Conservation (phyloP, 2,797 vertebrate genomes). For the Crenuchus spilurus region DNA sequence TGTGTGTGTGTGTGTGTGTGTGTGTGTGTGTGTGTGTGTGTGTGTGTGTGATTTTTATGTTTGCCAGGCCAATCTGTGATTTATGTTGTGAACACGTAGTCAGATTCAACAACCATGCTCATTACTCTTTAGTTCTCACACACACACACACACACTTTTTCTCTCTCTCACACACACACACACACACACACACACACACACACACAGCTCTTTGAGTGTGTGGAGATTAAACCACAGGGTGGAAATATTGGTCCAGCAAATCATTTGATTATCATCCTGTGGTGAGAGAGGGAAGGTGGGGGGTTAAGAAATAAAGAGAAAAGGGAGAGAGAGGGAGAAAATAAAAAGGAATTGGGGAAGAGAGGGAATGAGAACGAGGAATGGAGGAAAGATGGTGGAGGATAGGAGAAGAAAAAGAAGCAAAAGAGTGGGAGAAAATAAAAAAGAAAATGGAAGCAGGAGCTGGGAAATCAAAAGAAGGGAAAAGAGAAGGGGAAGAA, state of each 20-base stretch:
- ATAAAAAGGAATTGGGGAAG: too few relatives aligned
- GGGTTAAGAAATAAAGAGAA: background rate
- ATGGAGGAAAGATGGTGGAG: too few relatives aligned
- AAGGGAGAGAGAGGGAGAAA: background rate
- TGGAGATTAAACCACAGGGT: background rate
- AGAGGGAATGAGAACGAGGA: background rate
- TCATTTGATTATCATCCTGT: background rate
- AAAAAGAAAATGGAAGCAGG: background rate
- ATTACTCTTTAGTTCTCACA: background rate
- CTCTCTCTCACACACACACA: background rate
- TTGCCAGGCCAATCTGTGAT: background rate
- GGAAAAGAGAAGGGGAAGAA: too few relatives aligned
- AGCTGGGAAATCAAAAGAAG: background rate
- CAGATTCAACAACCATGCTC: background rate
- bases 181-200: background rate
- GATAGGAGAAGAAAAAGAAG: slow-evolving; percentile 1
- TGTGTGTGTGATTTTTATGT: background rate
- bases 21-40: slow-evolving; percentile 11
- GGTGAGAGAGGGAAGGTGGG: too few relatives aligned
- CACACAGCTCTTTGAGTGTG: background rate
- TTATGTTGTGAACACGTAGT: background rate
- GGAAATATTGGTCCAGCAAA: background rate
- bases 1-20: slow-evolving; percentile 22
- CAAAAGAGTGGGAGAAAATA: background rate
- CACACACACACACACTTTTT: slow-evolving; percentile 1